Evolutionary conservation across 2,797 vertebrate species (phyloP).

Genomic region (Darevskia mixta): DNA sequence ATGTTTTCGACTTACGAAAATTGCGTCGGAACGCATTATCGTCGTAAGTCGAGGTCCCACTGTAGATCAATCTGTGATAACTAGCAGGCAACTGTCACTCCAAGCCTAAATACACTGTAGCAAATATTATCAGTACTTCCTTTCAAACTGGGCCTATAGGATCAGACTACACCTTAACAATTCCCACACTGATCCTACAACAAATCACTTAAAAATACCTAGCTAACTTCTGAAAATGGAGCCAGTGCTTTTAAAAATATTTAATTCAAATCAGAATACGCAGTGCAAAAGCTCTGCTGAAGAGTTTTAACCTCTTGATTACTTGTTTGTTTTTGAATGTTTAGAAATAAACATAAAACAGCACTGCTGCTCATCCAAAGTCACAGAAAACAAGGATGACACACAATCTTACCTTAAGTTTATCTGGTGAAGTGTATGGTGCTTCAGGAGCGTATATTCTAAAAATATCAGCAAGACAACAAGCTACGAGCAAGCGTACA

Average conservation of each 20-base stretch:
- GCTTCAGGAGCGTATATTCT: constrained; percentile 98
- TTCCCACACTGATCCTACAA: not conserved
- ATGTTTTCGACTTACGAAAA: no score
- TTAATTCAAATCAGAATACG: not conserved
- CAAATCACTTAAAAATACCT: not conserved
- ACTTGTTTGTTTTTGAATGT: not conserved
- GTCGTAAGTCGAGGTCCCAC: no score
- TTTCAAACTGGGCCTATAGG: not conserved
- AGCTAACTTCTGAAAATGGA: not conserved
- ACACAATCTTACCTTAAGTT: constrained; percentile 88
- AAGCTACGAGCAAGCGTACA: constrained; percentile 95
- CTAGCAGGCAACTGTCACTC: not conserved
- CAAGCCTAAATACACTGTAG: not conserved
- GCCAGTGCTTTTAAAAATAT: not conserved
- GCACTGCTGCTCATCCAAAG: not conserved
- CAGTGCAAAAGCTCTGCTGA: not conserved
- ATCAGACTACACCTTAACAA: not conserved
- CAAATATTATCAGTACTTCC: not conserved
- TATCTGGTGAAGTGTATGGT: constrained; percentile 96
- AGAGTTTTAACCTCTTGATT: not conserved
- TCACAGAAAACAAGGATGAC: not conserved
- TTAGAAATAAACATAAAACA: not conserved
- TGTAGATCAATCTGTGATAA: not conserved
- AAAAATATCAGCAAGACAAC: constrained; percentile 98
- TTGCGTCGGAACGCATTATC: no score